phyloP scores from a whole-genome alignment of 2,797 vertebrate species.

The Podarcis lilfordi region DNA sequence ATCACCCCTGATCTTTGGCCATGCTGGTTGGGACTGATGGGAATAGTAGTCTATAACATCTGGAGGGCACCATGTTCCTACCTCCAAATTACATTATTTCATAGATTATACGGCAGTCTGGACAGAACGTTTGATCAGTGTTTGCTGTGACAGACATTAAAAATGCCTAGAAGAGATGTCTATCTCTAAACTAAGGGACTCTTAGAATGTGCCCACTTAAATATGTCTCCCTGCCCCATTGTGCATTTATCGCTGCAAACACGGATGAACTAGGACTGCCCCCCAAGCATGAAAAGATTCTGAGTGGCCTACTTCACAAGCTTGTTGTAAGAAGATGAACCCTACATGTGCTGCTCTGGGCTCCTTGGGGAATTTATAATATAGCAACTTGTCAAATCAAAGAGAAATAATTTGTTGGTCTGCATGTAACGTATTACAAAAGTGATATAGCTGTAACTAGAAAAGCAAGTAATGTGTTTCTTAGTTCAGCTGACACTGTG shows the following conservation, averaged over 20 bases:
- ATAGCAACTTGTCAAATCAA: neutral
- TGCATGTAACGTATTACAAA: neutral
- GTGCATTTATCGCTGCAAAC: neutral
- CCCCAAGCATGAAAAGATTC: neutral
- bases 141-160: neutral
- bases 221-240: neutral
- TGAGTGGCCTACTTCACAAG: neutral
- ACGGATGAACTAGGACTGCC: too few species aligned
- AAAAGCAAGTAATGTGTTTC: neutral
- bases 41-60: too few species aligned
- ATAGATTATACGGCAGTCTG: neutral
- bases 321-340: neutral
- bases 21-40: too few species aligned
- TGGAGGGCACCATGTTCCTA: too few species aligned
- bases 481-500: neutral
- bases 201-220: neutral
- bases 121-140: neutral
- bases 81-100: too few species aligned
- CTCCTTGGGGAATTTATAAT: neutral
- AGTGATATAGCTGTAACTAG: neutral
- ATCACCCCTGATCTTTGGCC: too few species aligned
- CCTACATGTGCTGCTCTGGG: neutral
- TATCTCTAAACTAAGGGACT: neutral
- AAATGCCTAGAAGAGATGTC: neutral
- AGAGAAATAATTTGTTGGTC: neutral